These are phyloP conservation scores for Chironomus tentans DNA, from an alignment of 2,888 invertebrate genomes.

Conservation along the genomic window DNA sequence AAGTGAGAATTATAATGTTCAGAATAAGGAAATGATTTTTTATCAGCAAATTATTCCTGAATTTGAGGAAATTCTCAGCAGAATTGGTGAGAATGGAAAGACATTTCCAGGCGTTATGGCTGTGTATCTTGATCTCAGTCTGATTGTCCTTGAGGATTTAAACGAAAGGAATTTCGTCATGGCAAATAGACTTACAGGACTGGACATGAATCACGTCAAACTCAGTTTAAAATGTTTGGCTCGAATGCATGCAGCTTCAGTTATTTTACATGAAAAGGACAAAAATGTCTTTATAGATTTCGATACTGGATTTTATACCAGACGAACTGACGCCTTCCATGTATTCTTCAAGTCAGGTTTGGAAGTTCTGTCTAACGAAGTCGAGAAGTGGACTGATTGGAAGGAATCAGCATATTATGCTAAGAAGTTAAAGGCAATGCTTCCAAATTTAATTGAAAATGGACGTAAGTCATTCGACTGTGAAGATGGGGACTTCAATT, in stretches of 20 bases:
- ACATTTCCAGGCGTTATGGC: neutral
- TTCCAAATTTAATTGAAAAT: neutral
- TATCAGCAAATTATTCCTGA: neutral
- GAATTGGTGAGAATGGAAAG: neutral
- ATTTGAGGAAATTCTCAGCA: neutral
- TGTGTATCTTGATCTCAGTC: neutral
- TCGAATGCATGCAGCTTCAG: slow-evolving; percentile 11
- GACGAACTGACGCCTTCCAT: slow-evolving; percentile 3
- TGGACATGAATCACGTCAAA: neutral
- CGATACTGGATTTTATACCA: neutral
- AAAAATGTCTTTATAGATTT: neutral
- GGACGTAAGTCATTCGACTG: neutral
- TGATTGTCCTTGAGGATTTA: slow-evolving; percentile 9
- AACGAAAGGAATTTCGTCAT: neutral
- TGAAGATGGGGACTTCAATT: slow-evolving; percentile 1
- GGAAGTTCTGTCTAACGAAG: neutral
- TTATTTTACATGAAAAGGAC: neutral
- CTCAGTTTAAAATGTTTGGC: neutral
- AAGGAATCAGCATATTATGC: neutral
- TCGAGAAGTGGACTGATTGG: neutral
- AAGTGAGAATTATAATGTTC: neutral
- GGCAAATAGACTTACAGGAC: slow-evolving; percentile 9
- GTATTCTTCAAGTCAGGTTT: neutral
- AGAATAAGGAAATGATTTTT: slow-evolving; percentile 20
- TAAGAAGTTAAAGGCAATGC: neutral